phyloP scores from a whole-genome alignment of 2,113 vertebrate genomes.

The Rhabdomys dilectus region DNA sequence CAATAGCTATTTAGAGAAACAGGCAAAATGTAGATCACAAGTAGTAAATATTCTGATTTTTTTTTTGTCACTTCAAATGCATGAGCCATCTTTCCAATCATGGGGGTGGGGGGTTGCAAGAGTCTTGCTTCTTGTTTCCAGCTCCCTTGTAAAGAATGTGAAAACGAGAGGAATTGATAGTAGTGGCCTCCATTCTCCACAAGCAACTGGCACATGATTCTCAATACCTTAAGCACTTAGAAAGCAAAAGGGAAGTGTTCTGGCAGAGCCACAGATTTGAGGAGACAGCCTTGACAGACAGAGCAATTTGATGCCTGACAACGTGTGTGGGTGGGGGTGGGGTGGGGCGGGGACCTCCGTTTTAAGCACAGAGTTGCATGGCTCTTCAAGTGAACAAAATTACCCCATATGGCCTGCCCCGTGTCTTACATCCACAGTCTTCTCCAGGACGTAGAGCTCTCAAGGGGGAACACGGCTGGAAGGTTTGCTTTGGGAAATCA shows the following conservation, averaged over 20 bases:
- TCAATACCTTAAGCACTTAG: slow-evolving; percentile 39
- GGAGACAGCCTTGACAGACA: slow-evolving; percentile 66
- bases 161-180: neutral
- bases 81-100: neutral
- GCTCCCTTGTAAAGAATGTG: neutral
- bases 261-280: slow-evolving; percentile 50
- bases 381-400: slow-evolving; percentile 47
- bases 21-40: neutral
- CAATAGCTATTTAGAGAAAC: neutral
- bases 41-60: neutral
- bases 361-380: slow-evolving; percentile 31
- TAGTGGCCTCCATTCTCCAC: neutral
- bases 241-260: slow-evolving; percentile 51
- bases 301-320: slow-evolving; percentile 69
- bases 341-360: neutral
- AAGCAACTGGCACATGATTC: slow-evolving; percentile 31
- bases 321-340: neutral
- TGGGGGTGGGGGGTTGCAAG: too few species aligned
- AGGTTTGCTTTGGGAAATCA: neutral
- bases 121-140: neutral
- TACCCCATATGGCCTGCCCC: neutral
- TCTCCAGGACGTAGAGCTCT: neutral
- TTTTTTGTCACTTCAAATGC: neutral
- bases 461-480: neutral
- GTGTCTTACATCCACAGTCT: neutral